Percentiles rank a stretch among this genome's conserved stretches.
Evolutionary conservation across 1,140 invertebrate species (phyloP).

Genomic region (Brachystomella parvula): DNA sequence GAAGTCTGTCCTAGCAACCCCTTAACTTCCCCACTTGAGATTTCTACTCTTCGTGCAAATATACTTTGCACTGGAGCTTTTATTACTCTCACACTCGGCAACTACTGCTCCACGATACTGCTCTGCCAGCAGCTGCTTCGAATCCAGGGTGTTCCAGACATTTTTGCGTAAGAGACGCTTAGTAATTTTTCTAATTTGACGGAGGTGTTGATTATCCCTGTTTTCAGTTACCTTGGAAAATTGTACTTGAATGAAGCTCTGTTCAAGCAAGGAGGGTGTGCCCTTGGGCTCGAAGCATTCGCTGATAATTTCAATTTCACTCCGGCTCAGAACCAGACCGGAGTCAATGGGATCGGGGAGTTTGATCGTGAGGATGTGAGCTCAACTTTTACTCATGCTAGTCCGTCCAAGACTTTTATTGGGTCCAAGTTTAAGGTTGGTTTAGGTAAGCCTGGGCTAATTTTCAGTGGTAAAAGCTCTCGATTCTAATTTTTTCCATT

Average conservation of each 20-base stretch:
- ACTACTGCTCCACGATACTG: constrained; percentile 21
- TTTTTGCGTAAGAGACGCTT: not conserved
- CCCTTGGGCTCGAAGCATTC: not conserved
- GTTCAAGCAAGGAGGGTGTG: constrained; percentile 17
- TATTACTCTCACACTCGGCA: constrained; percentile 21
- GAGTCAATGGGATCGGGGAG: constrained; percentile 17
- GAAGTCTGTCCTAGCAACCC: constrained; percentile 23
- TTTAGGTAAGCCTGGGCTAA: not conserved
- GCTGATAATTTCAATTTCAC: not conserved
- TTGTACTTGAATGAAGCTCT: constrained; percentile 30
- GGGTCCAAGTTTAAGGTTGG: not conserved
- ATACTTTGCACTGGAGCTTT: constrained; percentile 28
- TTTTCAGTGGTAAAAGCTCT: not conserved
- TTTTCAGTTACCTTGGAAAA: constrained; percentile 25
- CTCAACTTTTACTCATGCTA: not conserved
- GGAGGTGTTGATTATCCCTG: not conserved
- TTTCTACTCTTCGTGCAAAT: constrained; percentile 28
- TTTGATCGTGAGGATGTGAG: not conserved
- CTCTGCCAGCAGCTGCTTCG: not conserved
- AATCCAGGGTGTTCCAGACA: not conserved
- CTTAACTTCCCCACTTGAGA: constrained; percentile 21
- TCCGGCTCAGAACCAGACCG: constrained; percentile 4
- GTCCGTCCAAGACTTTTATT: no score
- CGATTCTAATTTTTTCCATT: constrained; percentile 16
- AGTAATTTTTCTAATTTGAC: not conserved